Conservation (phyloP, 2,888 invertebrate genomes). For the Quadroppia sp. region DNA sequence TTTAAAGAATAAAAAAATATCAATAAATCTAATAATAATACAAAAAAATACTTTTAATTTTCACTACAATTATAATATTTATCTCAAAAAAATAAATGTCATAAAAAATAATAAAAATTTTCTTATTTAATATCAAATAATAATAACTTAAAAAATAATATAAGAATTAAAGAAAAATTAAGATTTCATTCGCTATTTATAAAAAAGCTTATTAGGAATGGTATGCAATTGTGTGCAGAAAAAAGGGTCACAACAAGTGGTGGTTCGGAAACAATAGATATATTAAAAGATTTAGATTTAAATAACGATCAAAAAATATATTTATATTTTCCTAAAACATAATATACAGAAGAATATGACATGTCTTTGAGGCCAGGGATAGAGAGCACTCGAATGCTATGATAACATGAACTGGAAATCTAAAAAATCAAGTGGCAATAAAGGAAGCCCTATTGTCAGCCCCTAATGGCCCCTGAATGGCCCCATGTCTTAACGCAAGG, state of each 20-base stretch:
- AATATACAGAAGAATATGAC: neutral
- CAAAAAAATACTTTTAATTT: no score
- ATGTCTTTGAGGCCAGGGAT: neutral
- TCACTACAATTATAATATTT: no score
- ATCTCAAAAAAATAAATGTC: no score
- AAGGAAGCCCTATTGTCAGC: slow-evolving; percentile 20
- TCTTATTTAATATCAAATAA: no score
- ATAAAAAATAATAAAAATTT: no score
- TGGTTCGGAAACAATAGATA: neutral
- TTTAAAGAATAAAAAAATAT: no score
- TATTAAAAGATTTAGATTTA: slow-evolving; percentile 15
- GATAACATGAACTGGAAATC: neutral
- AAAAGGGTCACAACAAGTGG: neutral
- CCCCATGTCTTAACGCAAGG: slow-evolving; percentile 2
- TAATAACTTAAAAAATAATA: neutral
- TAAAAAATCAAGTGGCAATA: neutral
- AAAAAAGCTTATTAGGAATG: neutral
- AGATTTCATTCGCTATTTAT: neutral
- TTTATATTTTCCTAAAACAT: no score
- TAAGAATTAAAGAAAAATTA: neutral
- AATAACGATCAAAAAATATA: neutral
- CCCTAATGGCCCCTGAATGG: neutral
- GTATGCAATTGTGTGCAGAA: neutral
- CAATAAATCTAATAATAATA: no score
- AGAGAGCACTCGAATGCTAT: neutral